Evolutionary conservation across 1,140 invertebrate genomes (phyloP), one percentile per base, ranked within the genome.

Genomic region (Melipona quadrifasciata): DNA sequence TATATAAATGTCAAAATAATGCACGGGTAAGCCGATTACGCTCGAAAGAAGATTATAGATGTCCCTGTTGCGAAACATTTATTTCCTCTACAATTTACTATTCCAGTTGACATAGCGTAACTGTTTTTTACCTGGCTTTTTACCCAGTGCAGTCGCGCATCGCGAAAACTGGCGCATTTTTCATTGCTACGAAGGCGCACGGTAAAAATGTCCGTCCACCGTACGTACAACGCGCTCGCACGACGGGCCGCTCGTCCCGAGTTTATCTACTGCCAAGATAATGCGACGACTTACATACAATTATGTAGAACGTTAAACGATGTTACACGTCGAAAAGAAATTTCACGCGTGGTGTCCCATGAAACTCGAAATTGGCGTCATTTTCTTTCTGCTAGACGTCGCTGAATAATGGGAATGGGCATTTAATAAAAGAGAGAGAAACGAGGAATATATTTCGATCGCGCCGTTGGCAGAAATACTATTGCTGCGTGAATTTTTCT

Each of bases 1-100:
- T 5, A 31, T 21, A 68, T 76, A 39, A 77, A 76, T 67, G 73
- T 82, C 64, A 47, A 77, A 82, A 82, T 51, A 58, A 65, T 65
- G 47, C 19, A 51, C 39, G 47, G 19, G 27, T 67, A 82, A 82
- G 61, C 72, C 31, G 61, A 77, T 82, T 82, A 82, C 24, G 34
- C 27, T 19, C 19, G 51, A 31, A 77, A 70, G 31, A 51, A 68
- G 64, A 74, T 65, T n/a, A 74, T 27, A 5, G 6, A 39, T 27
- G 47, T 70, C 53, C 24, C 64, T 64, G 53, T 73, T n/a, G 39
- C 51, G 14, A n/a, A 67, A n/a, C 81, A 24, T 64, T 82, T 77
- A 53, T 67, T 27, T 51, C 24, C 53, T 14, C n/a, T 17, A 51
- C 39, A 75, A 75, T 81, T 72, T 72, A 71, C 57, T 19, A 64